Conservation (phyloP, 2,113 vertebrate species). For the Anoplopoma fimbria region DNA sequence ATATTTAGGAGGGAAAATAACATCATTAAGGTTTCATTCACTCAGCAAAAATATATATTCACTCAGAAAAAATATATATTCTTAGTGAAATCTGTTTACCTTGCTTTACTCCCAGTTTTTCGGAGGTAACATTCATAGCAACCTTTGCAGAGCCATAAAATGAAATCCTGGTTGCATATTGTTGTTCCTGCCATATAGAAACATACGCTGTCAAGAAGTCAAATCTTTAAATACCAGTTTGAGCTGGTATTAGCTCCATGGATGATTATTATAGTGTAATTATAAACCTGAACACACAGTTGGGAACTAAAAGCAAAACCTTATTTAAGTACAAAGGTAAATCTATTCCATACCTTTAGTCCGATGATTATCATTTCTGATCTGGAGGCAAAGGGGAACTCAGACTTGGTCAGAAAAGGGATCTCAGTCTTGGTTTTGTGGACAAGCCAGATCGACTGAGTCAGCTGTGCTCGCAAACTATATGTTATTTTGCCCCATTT, state of each 20-base stretch:
- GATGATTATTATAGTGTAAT: neutral
- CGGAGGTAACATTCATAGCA: constrained; percentile 69
- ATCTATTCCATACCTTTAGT: constrained; percentile 65
- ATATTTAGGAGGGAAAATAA: neutral
- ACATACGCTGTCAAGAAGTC: neutral
- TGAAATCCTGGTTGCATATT: constrained; percentile 67
- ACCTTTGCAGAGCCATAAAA: constrained; percentile 71
- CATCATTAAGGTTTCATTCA: neutral
- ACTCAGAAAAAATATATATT: neutral
- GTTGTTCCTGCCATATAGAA: constrained; percentile 68
- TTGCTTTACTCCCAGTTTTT: constrained; percentile 76
- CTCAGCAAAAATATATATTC: neutral
- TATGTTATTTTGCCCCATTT: constrained; percentile 77
- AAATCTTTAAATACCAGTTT: neutral
- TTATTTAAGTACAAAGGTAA: neutral
- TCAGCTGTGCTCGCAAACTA: constrained; percentile 70
- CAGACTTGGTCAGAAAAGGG: constrained; percentile 73
- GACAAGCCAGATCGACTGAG: constrained; percentile 74
- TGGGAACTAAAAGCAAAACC: neutral
- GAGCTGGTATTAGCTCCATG: neutral
- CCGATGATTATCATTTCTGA: constrained; percentile 74
- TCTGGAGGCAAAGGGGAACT: constrained; percentile 77
- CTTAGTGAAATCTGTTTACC: constrained; percentile 47
- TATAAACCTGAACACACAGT: neutral
- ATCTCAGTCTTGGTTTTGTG: constrained; percentile 75